These are phyloP conservation scores for Collichthys lucidus DNA, from an alignment of 2,113 vertebrate genomes.

Conservation along the genomic window DNA sequence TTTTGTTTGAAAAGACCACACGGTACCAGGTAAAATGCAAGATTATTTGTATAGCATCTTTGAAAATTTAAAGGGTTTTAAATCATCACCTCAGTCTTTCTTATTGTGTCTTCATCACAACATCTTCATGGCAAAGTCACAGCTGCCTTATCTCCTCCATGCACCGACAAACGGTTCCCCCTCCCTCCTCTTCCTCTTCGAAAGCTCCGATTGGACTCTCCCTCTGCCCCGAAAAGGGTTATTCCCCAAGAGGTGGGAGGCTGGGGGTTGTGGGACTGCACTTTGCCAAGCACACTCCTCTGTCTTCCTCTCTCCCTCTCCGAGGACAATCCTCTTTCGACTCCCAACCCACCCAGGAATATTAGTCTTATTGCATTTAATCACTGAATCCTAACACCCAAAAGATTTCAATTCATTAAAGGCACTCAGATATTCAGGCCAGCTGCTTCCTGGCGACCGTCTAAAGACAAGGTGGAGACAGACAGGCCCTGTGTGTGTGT, in stretches of 20 bases:
- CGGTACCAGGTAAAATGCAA: neutral
- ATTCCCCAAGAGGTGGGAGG: slow-evolving; percentile 42
- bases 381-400: slow-evolving; percentile 86
- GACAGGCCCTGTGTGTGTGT: slow-evolving; percentile 65
- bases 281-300: slow-evolving; percentile 46
- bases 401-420: slow-evolving; percentile 90
- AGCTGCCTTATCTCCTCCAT: slow-evolving; percentile 26
- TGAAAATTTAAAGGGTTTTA: neutral
- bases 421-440: slow-evolving; percentile 91
- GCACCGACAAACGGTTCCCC: slow-evolving; percentile 31
- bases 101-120: slow-evolving; percentile 37
- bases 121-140: slow-evolving; percentile 45
- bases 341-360: slow-evolving; percentile 87
- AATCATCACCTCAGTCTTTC: slow-evolving; percentile 14
- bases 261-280: slow-evolving; percentile 39
- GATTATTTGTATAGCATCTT: slow-evolving; percentile 4
- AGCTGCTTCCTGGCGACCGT: slow-evolving; percentile 91
- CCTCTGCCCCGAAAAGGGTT: slow-evolving; percentile 65
- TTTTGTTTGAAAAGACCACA: no score
- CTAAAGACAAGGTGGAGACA: slow-evolving; percentile 90
- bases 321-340: slow-evolving; percentile 80
- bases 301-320: slow-evolving; percentile 54
- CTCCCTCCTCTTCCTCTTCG: slow-evolving; percentile 32
- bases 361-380: slow-evolving; percentile 92
- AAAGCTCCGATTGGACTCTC: slow-evolving; percentile 52